Conservation (phyloP, 2,797 vertebrate species). For the Sebastes trivittatus region DNA sequence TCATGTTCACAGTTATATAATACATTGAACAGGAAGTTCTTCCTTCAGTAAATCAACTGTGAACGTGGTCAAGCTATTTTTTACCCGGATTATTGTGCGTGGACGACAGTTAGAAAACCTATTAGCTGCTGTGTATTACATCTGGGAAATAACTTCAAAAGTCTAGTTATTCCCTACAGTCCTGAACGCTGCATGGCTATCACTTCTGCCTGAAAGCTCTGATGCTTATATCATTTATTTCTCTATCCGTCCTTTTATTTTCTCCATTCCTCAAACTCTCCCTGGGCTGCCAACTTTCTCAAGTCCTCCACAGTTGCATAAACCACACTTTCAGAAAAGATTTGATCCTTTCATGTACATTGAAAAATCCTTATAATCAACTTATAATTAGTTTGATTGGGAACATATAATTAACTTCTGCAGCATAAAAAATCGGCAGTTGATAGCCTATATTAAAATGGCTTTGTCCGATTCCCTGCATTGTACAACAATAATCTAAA, state of each 20-base stretch:
- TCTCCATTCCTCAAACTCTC: background rate
- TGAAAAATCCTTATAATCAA: background rate
- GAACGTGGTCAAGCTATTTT: background rate
- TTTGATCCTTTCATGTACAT: background rate
- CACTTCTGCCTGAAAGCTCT: constrained; percentile 2
- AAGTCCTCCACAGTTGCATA: background rate
- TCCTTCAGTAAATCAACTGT: background rate
- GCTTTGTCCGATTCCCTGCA: background rate
- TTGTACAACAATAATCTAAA: background rate
- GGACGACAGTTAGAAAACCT: background rate
- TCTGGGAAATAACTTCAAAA: constrained; percentile 26
- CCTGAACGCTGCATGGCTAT: constrained; percentile 9
- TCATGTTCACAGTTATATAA: background rate
- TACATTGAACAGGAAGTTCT: background rate
- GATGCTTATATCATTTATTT: background rate
- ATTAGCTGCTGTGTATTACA: constrained; percentile 7
- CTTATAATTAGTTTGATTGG: background rate
- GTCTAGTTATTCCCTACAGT: constrained; percentile 3
- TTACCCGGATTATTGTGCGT: background rate
- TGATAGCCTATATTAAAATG: background rate
- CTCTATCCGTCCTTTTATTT: background rate
- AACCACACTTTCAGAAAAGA: background rate
- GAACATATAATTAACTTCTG: background rate
- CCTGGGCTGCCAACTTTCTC: background rate
- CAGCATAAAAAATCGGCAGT: background rate